Conservation (phyloP, 2,888 invertebrate genomes). For the Steinernema scapterisci region DNA sequence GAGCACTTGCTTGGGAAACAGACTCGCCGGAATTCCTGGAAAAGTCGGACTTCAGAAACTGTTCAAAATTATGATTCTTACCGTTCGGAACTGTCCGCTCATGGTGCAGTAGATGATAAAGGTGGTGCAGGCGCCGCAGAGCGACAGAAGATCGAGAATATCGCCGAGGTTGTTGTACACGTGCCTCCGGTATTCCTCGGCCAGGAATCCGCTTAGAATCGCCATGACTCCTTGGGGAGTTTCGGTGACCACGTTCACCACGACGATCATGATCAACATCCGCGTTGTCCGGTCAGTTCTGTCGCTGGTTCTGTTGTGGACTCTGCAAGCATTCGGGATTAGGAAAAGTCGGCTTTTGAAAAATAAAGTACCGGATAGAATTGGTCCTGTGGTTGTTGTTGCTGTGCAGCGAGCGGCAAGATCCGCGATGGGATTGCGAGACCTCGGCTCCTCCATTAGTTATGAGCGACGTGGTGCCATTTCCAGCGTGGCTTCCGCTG, state of each 20-base stretch:
- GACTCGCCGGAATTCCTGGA: constrained; percentile 65
- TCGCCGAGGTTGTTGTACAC: constrained; percentile 70
- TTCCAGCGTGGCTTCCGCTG: neutral
- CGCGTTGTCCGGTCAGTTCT: constrained; percentile 70
- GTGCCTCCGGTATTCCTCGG: constrained; percentile 66
- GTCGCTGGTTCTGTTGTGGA: constrained; percentile 41
- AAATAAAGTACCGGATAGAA: constrained; percentile 17
- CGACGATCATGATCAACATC: constrained; percentile 71
- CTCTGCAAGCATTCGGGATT: neutral
- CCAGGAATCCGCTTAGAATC: constrained; percentile 68
- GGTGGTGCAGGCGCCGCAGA: constrained; percentile 70
- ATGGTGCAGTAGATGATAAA: constrained; percentile 72
- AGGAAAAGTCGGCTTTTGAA: neutral
- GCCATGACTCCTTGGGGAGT: constrained; percentile 71
- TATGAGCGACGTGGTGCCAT: neutral
- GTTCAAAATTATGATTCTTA: constrained; percentile 34
- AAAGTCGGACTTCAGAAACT: neutral
- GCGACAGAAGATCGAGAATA: constrained; percentile 70
- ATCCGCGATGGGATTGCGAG: neutral
- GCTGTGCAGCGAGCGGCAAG: constrained; percentile 8
- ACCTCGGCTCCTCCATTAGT: constrained; percentile 2
- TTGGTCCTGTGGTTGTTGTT: constrained; percentile 12
- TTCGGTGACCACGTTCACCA: constrained; percentile 71
- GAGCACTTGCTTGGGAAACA: constrained; percentile 53
- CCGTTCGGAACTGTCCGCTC: constrained; percentile 70